Evolutionary conservation across 2,113 vertebrate species (phyloP).

Genomic region (Macroglossus sobrinus): DNA sequence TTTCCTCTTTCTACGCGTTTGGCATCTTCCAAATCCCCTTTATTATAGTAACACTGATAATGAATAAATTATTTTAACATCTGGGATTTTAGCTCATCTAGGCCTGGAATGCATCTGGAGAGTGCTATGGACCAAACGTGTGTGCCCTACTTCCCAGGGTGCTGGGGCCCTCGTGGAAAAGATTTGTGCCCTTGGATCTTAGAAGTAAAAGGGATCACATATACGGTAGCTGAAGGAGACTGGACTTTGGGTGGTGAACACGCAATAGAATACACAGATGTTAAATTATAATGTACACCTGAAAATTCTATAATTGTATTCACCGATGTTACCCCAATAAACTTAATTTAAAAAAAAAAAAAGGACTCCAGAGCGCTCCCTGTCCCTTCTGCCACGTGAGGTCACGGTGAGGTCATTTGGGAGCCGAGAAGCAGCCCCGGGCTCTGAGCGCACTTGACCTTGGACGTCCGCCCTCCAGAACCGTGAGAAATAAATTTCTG

Average conservation of each 20-base stretch:
- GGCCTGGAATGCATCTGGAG: neutral
- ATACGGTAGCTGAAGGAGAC: too few species aligned
- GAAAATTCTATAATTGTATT: too few species aligned
- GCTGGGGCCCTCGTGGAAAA: too few species aligned
- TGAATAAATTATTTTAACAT: neutral
- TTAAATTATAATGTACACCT: too few species aligned
- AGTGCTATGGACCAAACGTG: neutral
- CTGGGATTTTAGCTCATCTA: neutral
- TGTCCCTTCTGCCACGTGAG: neutral
- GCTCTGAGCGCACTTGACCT: neutral
- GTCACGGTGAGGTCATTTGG: neutral
- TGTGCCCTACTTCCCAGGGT: neutral
- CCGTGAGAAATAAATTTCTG: neutral
- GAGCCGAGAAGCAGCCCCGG: neutral
- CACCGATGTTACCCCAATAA: too few species aligned
- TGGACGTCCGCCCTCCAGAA: neutral
- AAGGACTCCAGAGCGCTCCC: neutral
- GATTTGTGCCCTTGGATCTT: too few species aligned
- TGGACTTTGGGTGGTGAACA: too few species aligned
- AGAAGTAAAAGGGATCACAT: too few species aligned
- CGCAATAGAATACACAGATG: too few species aligned
- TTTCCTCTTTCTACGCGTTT: neutral
- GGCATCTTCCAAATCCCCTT: neutral
- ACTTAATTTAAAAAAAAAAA: neutral
- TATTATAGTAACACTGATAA: neutral